phyloP scores from a whole-genome alignment of 2,113 vertebrate genomes.

The Ifrita kowaldi region DNA sequence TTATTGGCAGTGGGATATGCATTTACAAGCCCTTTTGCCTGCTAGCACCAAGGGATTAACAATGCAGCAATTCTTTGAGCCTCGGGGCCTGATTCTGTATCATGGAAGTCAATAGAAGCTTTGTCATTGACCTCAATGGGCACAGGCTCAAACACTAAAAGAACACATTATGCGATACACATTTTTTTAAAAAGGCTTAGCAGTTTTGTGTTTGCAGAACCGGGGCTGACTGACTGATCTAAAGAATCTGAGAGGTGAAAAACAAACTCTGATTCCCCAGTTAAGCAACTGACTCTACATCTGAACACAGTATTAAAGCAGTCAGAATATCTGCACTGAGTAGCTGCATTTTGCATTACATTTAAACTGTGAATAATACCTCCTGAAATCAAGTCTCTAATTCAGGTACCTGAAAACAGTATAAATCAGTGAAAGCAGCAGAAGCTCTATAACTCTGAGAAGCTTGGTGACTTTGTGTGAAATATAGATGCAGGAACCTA shows the following conservation, averaged over 20 bases:
- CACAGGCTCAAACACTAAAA: slow-evolving; percentile 36
- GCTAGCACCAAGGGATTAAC: slow-evolving; percentile 11
- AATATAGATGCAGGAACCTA: not conserved
- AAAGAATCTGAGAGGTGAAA: slow-evolving; percentile 2
- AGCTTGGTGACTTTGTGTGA: not conserved
- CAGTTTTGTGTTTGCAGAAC: not conserved
- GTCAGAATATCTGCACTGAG: not conserved
- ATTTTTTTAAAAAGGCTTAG: not conserved
- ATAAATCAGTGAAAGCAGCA: not conserved
- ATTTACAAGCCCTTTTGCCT: not conserved
- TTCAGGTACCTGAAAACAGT: not conserved
- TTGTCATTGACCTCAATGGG: slow-evolving; percentile 55
- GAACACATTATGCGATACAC: slow-evolving; percentile 31
- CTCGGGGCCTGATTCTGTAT: slow-evolving; percentile 36
- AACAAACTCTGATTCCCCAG: not conserved
- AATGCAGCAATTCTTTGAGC: slow-evolving; percentile 42
- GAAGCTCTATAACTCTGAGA: not conserved
- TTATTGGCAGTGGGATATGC: not conserved
- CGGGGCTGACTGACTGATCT: not conserved
- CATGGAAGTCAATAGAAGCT: slow-evolving; percentile 47
- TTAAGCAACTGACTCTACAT: not conserved
- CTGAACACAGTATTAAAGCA: not conserved
- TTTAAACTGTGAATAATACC: not conserved
- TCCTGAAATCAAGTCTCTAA: not conserved
- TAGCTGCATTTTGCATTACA: not conserved